A percentile compares a stretch with the other conserved stretches of the same genome.
Evolutionary conservation across 1,140 invertebrate genomes (phyloP).

Genomic region (Cephus cinctus): DNA sequence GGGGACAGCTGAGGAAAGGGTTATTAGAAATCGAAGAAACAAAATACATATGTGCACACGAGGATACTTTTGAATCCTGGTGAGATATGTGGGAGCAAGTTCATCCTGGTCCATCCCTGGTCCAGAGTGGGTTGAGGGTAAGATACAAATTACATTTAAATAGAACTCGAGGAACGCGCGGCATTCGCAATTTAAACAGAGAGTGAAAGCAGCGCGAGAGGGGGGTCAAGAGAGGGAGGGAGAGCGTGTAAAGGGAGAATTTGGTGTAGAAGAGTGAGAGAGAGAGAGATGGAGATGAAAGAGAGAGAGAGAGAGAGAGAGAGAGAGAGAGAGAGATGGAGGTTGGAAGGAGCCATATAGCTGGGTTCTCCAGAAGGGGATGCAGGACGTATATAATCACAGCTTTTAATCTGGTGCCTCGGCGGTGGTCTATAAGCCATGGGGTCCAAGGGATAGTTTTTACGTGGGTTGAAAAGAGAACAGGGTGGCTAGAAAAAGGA

Average conservation of each 20-base stretch:
- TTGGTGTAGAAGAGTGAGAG: constrained; percentile 10
- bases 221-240: too few relatives aligned
- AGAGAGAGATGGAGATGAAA: constrained; percentile 1
- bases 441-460: constrained; percentile 1
- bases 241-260: not conserved
- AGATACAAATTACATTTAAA: constrained; percentile 51
- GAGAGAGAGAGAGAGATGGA: constrained; percentile 1
- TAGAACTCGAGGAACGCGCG: constrained; percentile 43
- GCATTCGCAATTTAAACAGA: constrained; percentile 46
- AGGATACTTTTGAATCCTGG: not conserved
- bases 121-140: too few relatives aligned
- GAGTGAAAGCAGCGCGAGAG: constrained; percentile 10
- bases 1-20: constrained; percentile 18
- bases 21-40: too few relatives aligned
- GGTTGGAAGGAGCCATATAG: not conserved
- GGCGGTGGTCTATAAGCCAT: not conserved
- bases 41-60: too few relatives aligned
- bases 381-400: constrained; percentile 23
- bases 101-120: not conserved
- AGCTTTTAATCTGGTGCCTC: constrained; percentile 26
- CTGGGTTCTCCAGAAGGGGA: not conserved
- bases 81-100: not conserved
- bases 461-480: constrained; percentile 2
- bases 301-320: constrained; percentile 11
- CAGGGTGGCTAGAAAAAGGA: constrained; percentile 10